Evolutionary conservation across 1,140 invertebrate genomes (phyloP), one percentile per base, ranked within the genome.

Genomic region (Euborellia annulipes): DNA sequence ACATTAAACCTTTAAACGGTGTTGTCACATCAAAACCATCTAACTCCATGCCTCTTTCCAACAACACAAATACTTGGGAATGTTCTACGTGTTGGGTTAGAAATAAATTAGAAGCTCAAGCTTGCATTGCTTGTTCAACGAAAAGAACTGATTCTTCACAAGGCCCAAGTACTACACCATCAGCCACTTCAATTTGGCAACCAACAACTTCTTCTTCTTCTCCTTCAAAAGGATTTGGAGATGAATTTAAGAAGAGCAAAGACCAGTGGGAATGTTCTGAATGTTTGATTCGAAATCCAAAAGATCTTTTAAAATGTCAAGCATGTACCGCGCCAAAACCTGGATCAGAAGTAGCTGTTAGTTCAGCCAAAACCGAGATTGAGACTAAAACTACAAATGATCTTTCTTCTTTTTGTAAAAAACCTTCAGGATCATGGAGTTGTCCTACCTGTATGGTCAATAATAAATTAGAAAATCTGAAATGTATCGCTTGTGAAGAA

Each of bases 211-310:
- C 23, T 38, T 4, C 4, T 27, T 27, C 4, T 4, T 11, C 4
- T 6, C 23, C 11, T 6, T 41, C 20, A 11, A 22, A 22, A 30
- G 53, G 60, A 13, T 72, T 75, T 50, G 68, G 72, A 14, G 57
- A 64, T 36, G 56, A 71, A 30, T 78, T 77, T 51, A 75, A 72
- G 54, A 55, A 65, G 30, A 58, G 65, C 23, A 44, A 57, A 2
- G 63, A 65, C 48, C 64, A 67, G 43, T 82, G 79, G 79, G 72
- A 77, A 45, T 84, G 80, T 62, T 53, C 61, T 8, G 64, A 62
- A 36, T 84, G 81, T 60, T 69, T 75, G 64, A 64, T 82, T 2
- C 61, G 64, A 40, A 85, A 85, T 60, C 70, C 75, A 36, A 54
- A 61, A 14, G 62, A 62, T 8, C 60, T 61, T 14, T 51, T 50